A percentile compares a stretch with the other conserved stretches of the same genome.
Evolutionary conservation across 2,888 invertebrate genomes (phyloP).

Genomic region (Toxonevra muliebris): DNA sequence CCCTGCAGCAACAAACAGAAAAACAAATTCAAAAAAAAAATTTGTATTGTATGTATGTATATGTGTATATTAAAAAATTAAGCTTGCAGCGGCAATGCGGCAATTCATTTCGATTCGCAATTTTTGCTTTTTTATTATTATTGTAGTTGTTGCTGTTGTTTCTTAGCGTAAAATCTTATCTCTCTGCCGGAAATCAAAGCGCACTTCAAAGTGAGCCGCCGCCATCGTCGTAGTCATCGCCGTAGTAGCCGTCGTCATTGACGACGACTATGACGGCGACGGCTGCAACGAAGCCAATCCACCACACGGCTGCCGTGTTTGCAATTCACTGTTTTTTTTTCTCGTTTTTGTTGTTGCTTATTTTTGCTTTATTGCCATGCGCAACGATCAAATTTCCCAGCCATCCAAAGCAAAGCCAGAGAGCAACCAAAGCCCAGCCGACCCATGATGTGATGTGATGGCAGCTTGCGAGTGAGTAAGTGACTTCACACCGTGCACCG

Average conservation of each 20-base stretch:
- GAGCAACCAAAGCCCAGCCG: no score
- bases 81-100: conserved; percentile 29
- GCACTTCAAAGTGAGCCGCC: conserved; percentile 55
- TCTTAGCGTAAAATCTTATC: conserved; percentile 50
- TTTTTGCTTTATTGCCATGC: conserved; percentile 4
- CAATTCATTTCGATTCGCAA: conserved; percentile 30
- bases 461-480: not conserved
- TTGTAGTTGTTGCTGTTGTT: conserved; percentile 9
- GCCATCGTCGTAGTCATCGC: conserved; percentile 22
- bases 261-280: not conserved
- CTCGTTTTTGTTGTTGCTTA: conserved; percentile 8
- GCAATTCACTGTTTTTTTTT: conserved; percentile 25
- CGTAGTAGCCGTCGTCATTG: not conserved
- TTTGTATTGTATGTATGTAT: no score
- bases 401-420: no score
- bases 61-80: conserved; percentile 27
- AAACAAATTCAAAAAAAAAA: no score
- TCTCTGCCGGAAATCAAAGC: conserved; percentile 59
- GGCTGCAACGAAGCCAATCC: conserved; percentile 22
- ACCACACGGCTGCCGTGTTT: conserved; percentile 23
- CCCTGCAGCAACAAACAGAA: no score
- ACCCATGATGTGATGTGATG: no score
- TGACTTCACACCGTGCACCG: no score
- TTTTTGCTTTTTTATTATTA: conserved; percentile 25
- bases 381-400: conserved; percentile 10